Percentiles rank a stretch among this genome's conserved stretches.
These are phyloP conservation scores for Poliocrania exsul DNA, from an alignment of 2,797 vertebrate genomes.

Conservation along the genomic window DNA sequence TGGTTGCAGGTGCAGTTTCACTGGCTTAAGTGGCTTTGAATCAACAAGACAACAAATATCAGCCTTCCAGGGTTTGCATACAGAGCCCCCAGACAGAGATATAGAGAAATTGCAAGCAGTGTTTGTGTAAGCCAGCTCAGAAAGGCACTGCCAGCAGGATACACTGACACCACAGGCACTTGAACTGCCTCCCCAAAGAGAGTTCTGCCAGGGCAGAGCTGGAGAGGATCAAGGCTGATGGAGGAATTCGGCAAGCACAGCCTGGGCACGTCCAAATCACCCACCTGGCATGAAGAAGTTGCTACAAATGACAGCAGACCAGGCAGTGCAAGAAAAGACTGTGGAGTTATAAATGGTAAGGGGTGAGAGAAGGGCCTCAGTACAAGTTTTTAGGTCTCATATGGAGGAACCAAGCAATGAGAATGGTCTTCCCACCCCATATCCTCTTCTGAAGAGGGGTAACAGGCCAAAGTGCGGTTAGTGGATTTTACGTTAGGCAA, in stretches of 20 bases:
- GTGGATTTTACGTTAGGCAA: background rate
- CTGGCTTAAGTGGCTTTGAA: constrained; percentile 31
- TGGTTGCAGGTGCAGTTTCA: background rate
- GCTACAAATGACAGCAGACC: background rate
- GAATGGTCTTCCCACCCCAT: background rate
- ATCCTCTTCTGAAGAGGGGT: background rate
- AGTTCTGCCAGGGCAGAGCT: background rate
- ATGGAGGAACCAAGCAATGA: background rate
- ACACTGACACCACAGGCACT: background rate
- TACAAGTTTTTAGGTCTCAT: background rate
- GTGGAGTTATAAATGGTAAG: background rate
- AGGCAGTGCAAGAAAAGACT: background rate
- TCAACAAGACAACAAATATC: background rate
- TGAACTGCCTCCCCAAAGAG: background rate
- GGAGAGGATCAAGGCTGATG: background rate
- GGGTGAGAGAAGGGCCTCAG: background rate
- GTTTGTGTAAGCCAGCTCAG: background rate
- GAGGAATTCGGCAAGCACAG: background rate
- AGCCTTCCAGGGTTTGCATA: background rate
- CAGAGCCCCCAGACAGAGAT: background rate
- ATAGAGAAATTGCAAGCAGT: background rate
- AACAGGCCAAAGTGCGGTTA: background rate
- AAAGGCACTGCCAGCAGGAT: background rate
- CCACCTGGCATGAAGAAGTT: background rate
- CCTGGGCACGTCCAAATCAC: background rate